Base-by-base conservation (phyloP, 1,140 invertebrate genomes). In the Apis florea region DNA sequence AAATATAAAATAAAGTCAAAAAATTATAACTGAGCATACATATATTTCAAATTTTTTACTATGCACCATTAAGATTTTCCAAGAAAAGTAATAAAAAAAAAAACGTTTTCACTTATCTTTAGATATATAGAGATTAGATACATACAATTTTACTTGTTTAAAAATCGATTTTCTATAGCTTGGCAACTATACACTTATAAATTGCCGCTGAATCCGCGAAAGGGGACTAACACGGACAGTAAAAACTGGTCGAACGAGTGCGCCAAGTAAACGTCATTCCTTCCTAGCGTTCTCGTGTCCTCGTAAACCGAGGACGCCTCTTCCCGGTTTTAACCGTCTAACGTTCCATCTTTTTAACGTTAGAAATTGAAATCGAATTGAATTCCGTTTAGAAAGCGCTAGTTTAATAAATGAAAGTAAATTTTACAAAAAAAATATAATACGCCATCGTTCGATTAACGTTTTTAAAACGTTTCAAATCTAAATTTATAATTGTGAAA, bases 231-330 rank as follows among this genome's bases (percentile, higher is more conserved):
- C n/a, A 53, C 11, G 54, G 61, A 58, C 58, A 31, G 64, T 76
- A 87, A 78, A 79, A 83, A 85, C 82, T 77, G 81, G 81, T 79
- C 66, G 76, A 71, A 59, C 76, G 51, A 84, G 74, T 76, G 80
- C 72, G 79, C 73, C 67, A 53, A 79, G 76, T 79, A 72, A 80
- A 66, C 75, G 76, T 61, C 76, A 79, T 83, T 79, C 81, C 76
- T 66, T 72, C 47, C 81, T 58, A 83, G 68, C 81, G 61, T 71
- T 79, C 81, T 66, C 75, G 67, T 79, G 81, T 79, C 81, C 81
- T 83, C 81, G 81, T 79, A 72, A 83, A 79, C 76, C 61, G 76
- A 83, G 53, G 75, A 83, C 53, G 68, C 47, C 51, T 83, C 75
- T 40, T 58, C 67, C 51, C 68, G 59, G 78, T 83, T 53, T 53